Conservation (phyloP, 2,113 vertebrate genomes). For the Martes martes region DNA sequence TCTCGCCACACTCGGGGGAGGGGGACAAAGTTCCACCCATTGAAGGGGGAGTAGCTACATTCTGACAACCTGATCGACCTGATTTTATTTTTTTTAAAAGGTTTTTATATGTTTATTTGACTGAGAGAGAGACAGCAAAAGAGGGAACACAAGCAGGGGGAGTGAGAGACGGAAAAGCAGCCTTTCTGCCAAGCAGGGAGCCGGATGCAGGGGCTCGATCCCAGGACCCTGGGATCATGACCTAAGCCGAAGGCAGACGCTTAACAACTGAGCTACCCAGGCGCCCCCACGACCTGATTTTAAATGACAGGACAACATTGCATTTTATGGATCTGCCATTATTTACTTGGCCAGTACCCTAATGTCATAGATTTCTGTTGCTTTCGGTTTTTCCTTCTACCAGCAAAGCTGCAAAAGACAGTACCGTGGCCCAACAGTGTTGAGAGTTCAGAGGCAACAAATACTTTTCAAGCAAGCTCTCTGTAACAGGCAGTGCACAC, state of each 20-base stretch:
- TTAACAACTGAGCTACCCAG: background rate
- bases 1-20: background rate
- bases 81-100: background rate
- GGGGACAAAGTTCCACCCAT: background rate
- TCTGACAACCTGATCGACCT: background rate
- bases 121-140: too few species aligned
- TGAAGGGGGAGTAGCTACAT: background rate
- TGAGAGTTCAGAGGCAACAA: background rate
- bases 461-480: constrained; percentile 17
- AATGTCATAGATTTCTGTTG: background rate
- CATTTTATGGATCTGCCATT: background rate
- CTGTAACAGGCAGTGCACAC: background rate
- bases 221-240: too few species aligned
- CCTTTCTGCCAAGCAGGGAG: too few species aligned
- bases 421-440: background rate
- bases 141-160: too few species aligned
- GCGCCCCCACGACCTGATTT: background rate
- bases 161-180: too few species aligned
- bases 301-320: background rate
- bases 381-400: background rate
- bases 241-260: background rate
- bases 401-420: background rate
- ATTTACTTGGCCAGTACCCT: background rate
- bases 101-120: background rate
- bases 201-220: too few species aligned